Base-by-base conservation (phyloP, 2,113 vertebrate genomes). In the Pseudorhombus dupliciocellatus region DNA sequence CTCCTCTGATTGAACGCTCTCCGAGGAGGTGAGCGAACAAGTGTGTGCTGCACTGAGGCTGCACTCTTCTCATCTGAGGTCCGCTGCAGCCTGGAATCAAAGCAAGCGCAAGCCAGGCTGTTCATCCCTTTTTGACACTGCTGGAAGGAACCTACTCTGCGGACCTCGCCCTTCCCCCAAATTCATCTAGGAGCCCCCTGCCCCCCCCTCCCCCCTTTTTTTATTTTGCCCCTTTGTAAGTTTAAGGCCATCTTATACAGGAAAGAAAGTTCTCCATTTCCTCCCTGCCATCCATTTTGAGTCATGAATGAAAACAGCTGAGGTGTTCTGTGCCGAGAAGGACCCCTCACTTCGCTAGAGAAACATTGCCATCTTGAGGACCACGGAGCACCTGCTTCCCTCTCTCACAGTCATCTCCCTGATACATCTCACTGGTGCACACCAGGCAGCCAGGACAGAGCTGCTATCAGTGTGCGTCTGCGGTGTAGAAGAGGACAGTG, bases 291-390 rank as follows among this genome's bases (percentile, higher is more conserved):
- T 73, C 65, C 68, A 67, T 60, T 75, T 80, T 84, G 4, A 89
- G 84, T 58, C 31, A 4, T 55, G 31, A 53, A 44, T 64, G 58
- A 88, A 77, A 71, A 64, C 62, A 76, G 68, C 71, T 48, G 37
- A 59, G 34, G 67, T 57, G 56, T 44, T 28, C 74, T 75, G 56
- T 81, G 80, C 69, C 65, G 79, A 89, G 73, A 71, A 71, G 79
- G 69, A 84, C 48, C 28, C 57, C 53, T 56, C 8, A 9, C 76
- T 50, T 53, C 78, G 22, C 56, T n/a, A 55, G 81, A 84, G 77
- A 85, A 86, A 86, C 75, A 82, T 75, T 82, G 90, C 80, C 79
- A 72, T 75, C 87, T 84, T 75, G 72, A 88, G 90, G 88, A 91
- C 72, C 70, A 40, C 0, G 79, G 77, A 84, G 79, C 63, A 50